These are phyloP conservation scores for Pollachius pollachius DNA, from an alignment of 2,113 vertebrate genomes.

Conservation along the genomic window DNA sequence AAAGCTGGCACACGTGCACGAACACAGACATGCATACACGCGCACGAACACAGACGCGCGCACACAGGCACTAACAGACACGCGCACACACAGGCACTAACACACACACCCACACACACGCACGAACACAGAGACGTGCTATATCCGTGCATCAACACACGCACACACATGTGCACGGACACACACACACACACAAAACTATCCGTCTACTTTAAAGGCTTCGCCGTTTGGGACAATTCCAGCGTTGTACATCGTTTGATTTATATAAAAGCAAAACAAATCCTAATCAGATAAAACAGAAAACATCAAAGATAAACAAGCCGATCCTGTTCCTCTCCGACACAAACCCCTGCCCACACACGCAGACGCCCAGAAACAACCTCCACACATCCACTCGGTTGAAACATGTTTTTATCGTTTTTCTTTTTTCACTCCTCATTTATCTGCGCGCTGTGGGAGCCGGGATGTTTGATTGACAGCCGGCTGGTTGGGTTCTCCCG, in stretches of 20 bases:
- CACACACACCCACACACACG: not conserved
- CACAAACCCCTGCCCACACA: too few relatives aligned
- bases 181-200: conserved; percentile 1
- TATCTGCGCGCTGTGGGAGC: conserved; percentile 7
- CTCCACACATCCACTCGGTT: too few relatives aligned
- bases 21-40: not conserved
- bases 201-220: too few relatives aligned
- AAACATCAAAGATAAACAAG: too few relatives aligned
- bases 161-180: not conserved
- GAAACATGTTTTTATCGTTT: not conserved
- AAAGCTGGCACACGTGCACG: not conserved
- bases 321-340: too few relatives aligned
- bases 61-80: not conserved
- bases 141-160: not conserved
- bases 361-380: too few relatives aligned
- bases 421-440: not conserved
- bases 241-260: too few relatives aligned
- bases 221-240: too few relatives aligned
- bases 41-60: not conserved
- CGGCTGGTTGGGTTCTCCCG: not conserved
- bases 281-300: too few relatives aligned
- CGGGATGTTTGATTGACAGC: not conserved
- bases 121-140: not conserved
- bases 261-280: too few relatives aligned
- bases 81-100: not conserved